Conservation (phyloP, 2,797 vertebrate species). For the Cynopterus sphinx region DNA sequence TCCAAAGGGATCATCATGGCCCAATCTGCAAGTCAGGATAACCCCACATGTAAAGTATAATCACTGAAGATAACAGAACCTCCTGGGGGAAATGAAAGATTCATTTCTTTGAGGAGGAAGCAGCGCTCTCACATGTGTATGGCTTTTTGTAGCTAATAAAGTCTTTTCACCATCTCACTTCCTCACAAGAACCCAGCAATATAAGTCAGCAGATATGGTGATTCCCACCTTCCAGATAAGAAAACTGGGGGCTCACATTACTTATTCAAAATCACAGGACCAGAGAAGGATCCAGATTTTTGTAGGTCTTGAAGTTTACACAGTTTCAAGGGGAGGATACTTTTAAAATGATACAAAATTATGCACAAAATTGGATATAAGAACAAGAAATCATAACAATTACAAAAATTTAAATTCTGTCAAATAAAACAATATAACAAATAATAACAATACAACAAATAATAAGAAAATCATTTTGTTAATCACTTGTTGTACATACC, state of each 20-base stretch:
- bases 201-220: neutral
- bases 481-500: neutral
- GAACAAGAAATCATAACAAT: slow-evolving; percentile 30
- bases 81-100: slow-evolving; percentile 5
- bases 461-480: slow-evolving; percentile 40
- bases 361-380: neutral
- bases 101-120: slow-evolving; percentile 25
- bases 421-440: neutral
- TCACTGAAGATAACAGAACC: neutral
- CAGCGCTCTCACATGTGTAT: neutral
- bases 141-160: neutral
- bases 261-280: neutral
- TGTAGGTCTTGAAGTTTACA: neutral
- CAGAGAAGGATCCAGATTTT: slow-evolving; percentile 3
- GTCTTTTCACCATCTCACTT: neutral
- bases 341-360: slow-evolving; percentile 28
- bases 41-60: neutral
- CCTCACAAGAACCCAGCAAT: neutral
- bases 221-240: neutral
- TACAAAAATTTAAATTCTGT: neutral
- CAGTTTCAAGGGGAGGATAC: neutral
- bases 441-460: neutral
- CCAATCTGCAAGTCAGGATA: neutral
- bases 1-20: neutral
- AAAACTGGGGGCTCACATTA: neutral